Conservation (phyloP, 2,113 vertebrate species). For the Trachemys scripta region DNA sequence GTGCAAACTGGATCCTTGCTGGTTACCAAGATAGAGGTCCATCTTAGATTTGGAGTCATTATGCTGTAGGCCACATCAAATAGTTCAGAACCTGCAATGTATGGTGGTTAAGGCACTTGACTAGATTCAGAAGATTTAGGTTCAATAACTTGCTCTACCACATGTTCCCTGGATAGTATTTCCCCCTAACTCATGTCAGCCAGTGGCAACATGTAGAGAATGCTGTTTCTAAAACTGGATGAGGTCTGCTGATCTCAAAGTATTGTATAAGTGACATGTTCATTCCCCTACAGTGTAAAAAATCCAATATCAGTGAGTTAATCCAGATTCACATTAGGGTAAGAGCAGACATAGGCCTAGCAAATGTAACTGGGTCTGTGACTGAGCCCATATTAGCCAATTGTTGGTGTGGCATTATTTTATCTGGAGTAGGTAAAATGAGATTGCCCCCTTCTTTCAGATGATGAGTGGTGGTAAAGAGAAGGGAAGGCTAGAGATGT, state of each 20-base stretch:
- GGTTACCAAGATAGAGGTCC: no score
- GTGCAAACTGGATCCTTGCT: not conserved
- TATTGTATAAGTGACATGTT: not conserved
- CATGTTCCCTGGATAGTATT: no score
- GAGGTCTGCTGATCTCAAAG: not conserved
- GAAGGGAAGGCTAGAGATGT: not conserved
- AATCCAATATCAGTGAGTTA: not conserved
- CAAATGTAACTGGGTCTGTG: not conserved
- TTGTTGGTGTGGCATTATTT: conserved; percentile 12
- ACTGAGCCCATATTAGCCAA: not conserved
- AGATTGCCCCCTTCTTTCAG: not conserved
- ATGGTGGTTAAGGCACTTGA: not conserved
- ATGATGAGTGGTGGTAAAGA: not conserved
- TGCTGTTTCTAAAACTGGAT: accelerated
- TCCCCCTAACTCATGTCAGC: no score
- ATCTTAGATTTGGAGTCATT: no score
- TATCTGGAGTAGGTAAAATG: not conserved
- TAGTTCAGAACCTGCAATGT: no score
- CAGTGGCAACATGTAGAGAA: not conserved
- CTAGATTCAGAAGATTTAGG: not conserved
- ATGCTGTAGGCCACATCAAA: no score
- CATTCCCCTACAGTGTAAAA: accelerated
- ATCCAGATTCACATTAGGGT: not conserved
- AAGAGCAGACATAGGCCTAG: not conserved
- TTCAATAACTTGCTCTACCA: no score